Base-by-base conservation (phyloP, 2,888 invertebrate genomes). In the Leucophenga montana region DNA sequence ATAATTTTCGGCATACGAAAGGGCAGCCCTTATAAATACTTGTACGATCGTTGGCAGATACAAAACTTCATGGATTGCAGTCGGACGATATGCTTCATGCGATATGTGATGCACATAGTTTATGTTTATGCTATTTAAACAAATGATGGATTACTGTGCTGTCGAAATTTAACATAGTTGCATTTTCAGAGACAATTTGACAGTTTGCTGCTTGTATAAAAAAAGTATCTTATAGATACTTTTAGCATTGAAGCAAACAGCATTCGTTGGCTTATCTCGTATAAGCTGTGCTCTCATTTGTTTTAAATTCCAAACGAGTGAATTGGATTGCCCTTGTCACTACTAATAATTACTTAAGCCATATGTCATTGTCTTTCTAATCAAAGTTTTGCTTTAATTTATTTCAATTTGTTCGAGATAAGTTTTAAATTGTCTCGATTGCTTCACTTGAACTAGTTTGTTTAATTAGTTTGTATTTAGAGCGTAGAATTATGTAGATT, bases 51-150 rank as follows among this genome's bases (percentile, higher is more conserved):
- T 27, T 27, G 27, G n/a, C n/a, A n/a, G n/a, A n/a, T n/a, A n/a
- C n/a, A n/a, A n/a, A n/a, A n/a, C 27, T 2, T 4, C 27, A 27
- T 27, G 27, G 3, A n/a, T 4, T 27, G 27, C 27, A 27, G 27
- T 27, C 27, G 3, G 27, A 27, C 27, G 27, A 27, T 27, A 27
- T 27, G 27, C 27, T 27, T 4, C n/a, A n/a, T n/a, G n/a, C n/a
- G n/a, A n/a, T n/a, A 3, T 27, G 27, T 27, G n/a, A 27, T 27
- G 27, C 3, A 3, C 27, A 11, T 44, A 46, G 62, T 22, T 64
- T 64, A 64, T 64, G 62, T 22, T 64, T 64, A 64, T 64, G 44
- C 61, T 39, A 61, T 61, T 61, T 61, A 18, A 61, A 61, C 44
- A 61, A 61, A 61, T 61, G 61, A 61, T 61, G 44, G 61, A 61